Percentiles rank a stretch among this genome's conserved stretches.
These are phyloP conservation scores for Sphinx pinastri DNA, from an alignment of 2,888 invertebrate species.

Conservation along the genomic window DNA sequence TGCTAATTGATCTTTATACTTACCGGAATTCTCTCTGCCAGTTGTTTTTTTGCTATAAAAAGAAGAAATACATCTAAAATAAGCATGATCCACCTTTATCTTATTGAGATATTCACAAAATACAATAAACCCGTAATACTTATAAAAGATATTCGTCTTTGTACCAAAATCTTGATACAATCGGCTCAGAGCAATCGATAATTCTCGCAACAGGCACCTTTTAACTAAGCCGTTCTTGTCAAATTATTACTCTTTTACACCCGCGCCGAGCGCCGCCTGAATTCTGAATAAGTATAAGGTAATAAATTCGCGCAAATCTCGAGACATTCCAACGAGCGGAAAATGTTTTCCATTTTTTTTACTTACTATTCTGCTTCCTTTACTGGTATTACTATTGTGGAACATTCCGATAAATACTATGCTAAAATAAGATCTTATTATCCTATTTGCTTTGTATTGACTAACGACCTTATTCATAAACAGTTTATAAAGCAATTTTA, in stretches of 20 bases:
- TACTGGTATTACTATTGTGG: neutral
- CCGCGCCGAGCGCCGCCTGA: neutral
- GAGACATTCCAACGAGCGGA: neutral
- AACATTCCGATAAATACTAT: neutral
- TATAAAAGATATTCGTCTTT: neutral
- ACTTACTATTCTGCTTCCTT: neutral
- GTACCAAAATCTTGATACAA: neutral
- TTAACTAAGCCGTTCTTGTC: conserved; percentile 14
- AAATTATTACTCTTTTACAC: conserved; percentile 17
- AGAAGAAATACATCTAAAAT: too few relatives aligned
- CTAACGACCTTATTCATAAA: too few relatives aligned
- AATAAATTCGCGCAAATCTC: neutral
- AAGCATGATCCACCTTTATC: too few relatives aligned
- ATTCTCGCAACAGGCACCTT: conserved; percentile 1
- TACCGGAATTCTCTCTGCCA: neutral
- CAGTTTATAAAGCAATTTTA: too few relatives aligned
- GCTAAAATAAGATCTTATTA: neutral
- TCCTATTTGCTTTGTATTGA: neutral
- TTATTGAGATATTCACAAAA: neutral
- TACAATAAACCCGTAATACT: neutral
- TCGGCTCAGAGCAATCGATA: conserved; percentile 14
- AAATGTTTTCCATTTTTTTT: neutral
- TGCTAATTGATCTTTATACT: neutral
- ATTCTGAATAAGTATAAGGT: conserved; percentile 6
- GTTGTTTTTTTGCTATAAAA: neutral